A percentile compares a stretch with the other conserved stretches of the same genome.
Evolutionary conservation across 2,888 invertebrate genomes (phyloP).

Genomic region (Sipha maydis): DNA sequence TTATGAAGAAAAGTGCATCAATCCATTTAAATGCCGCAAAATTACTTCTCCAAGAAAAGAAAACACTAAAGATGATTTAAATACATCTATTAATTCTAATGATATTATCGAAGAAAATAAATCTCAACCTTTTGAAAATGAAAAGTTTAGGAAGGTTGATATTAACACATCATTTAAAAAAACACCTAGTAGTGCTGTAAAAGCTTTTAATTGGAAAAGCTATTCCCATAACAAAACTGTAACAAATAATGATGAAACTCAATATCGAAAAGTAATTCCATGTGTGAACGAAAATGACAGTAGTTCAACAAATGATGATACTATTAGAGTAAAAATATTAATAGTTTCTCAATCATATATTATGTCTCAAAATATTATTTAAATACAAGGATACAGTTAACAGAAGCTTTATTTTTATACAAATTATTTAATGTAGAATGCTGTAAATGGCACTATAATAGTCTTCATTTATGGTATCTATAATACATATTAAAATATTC

Average conservation of each 20-base stretch:
- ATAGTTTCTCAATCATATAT: neutral
- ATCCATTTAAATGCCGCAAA: conserved; percentile 52
- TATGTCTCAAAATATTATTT: neutral
- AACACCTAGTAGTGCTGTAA: neutral
- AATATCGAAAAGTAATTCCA: neutral
- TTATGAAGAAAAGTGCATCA: conserved; percentile 33
- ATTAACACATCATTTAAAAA: neutral
- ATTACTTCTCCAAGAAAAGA: neutral
- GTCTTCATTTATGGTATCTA: neutral
- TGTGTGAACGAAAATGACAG: neutral
- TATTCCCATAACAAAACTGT: neutral
- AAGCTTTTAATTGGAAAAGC: conserved; percentile 17
- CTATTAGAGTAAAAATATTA: conserved; percentile 21
- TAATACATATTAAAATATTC: neutral
- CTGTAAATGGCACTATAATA: neutral
- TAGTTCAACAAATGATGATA: neutral
- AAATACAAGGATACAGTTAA: neutral
- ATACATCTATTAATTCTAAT: neutral
- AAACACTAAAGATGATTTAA: neutral
- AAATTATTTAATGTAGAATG: neutral
- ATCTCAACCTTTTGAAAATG: neutral
- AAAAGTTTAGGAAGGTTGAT: neutral
- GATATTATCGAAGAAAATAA: neutral
- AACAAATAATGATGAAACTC: neutral
- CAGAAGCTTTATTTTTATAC: neutral